Evolutionary conservation across 2,113 vertebrate species (phyloP), one percentile per base, ranked within the genome.

Genomic region (Ia io): DNA sequence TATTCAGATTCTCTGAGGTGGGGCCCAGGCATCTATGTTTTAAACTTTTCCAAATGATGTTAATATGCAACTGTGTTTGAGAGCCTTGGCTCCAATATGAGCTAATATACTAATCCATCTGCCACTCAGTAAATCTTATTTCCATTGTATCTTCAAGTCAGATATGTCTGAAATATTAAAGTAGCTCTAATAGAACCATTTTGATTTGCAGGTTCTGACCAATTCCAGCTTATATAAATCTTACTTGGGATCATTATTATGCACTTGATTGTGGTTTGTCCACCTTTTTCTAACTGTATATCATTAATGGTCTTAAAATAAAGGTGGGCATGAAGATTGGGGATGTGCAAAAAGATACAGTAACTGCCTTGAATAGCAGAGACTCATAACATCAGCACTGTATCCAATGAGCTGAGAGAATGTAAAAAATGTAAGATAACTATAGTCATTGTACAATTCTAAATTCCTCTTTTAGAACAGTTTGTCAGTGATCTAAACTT

Each of bases 211-310:
- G 32, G 30, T 73, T 85, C 61, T 65, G 23, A 77, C 47, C 63
- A 90, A 77, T 86, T 86, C 74, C 51, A 84, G 42, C 17, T 95
- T 82, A 88, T 14, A 32, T 71, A 84, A 96, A 91, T 93, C 63
- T 84, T 94, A 88, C 35, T 44, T 69, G 44, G 11, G 18, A 40
- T 69, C 63, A 84, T 94, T 87, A 61, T 88, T 69, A 84, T 84
- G 25, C 28, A 78, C 13, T 79, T 32, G 14, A 12, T 85, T 82
- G 74, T 67, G 28, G 13, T 91, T 91, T 90, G 32, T n/a, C 14
- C 13, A 85, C 37, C 9, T 84, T 89, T 23, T 11, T 71, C n/a
- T 35, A 67, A 9, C 47, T 78, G 65, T 53, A 35, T 91, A 76
- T 89, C 32, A 67, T 93, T 85, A 91, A 76, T 28, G 2, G 13